Evolutionary conservation across 2,888 invertebrate genomes (phyloP).

Genomic region (Steinernema scapterisci): DNA sequence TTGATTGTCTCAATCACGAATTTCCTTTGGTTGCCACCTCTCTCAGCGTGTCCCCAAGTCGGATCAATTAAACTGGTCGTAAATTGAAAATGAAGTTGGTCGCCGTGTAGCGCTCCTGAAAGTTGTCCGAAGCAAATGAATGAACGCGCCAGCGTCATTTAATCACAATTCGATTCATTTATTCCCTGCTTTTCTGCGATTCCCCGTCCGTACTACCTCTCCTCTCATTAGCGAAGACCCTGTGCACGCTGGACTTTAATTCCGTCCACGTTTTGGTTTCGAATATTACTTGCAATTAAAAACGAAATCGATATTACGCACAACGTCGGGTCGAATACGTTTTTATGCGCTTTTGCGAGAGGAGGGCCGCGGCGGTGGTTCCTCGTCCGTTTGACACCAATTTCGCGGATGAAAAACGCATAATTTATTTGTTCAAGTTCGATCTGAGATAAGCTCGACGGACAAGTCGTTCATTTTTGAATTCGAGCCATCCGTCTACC

Average conservation of each 20-base stretch:
- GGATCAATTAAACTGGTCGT: slow-evolving; percentile 8
- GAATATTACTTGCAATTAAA: background rate
- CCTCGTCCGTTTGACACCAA: background rate
- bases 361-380: slow-evolving; percentile 6
- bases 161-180: slow-evolving; percentile 5
- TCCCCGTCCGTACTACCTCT: background rate
- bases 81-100: background rate
- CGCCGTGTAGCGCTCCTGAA: slow-evolving; percentile 8
- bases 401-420: slow-evolving; percentile 26
- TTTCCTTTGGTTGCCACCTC: too few species aligned
- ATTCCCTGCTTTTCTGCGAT: slow-evolving; percentile 5
- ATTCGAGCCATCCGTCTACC: background rate
- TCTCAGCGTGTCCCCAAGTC: background rate
- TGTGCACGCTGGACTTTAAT: background rate
- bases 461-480: background rate
- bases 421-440: slow-evolving; percentile 17
- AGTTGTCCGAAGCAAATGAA: slow-evolving; percentile 12
- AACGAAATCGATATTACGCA: slow-evolving; percentile 14
- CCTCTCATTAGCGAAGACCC: background rate
- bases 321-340: background rate
- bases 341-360: background rate
- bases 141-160: slow-evolving; percentile 22
- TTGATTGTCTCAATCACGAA: too few species aligned
- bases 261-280: background rate
- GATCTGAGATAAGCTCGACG: background rate